Base-by-base conservation (phyloP, 2,888 invertebrate genomes). In the Corbicula japonica region DNA sequence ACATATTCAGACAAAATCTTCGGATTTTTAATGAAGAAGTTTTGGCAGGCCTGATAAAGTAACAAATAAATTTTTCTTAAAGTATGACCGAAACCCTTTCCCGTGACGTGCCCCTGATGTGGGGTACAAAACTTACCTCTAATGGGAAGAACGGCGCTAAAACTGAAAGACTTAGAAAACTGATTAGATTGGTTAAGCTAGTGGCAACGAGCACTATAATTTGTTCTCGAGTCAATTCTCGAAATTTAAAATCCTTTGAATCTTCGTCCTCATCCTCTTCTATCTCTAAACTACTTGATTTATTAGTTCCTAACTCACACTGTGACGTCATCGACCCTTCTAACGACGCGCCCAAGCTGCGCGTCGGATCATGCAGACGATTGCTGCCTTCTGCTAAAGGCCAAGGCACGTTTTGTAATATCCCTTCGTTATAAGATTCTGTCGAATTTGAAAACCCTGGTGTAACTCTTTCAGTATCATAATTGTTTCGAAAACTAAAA, bases 111-210 rank as follows among this genome's bases (percentile, higher is more conserved):
- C 8, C 18, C 18, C 8, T 8, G 18, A 38, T 12, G 10, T 38
- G 18, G 18, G 8, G 41, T 12, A 18, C 8, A 38, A 38, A 38
- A 12, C 80, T 60, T 78, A 82, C 82, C 76, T 82, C 82, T 32
- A 77, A 41, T 5, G 82, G 82, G 52, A 82, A 82, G 70, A 82
- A 82, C 26, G 82, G 82, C 21, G 78, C 82, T n/a, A 82, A 54
- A 41, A 82, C 50, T 10, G 82, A 82, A 10, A 82, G 54, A 61
- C 78, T 82, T 2, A 82, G 65, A 63, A 74, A 82, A 66, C 75
- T 66, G 21, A 82, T 65, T 23, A 82, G 26, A 34, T 82, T 82
- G 15, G 78, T 76, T 23, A 76, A 50, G 58, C 82, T 72, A 3
- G 73, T 65, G 0, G 63, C 56, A 4, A 44, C 38, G 3, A 82